A percentile compares a stretch with the other conserved stretches of the same genome.
Evolutionary conservation across 2,797 vertebrate genomes (phyloP).

Genomic region (Gymnothorax reevesii): DNA sequence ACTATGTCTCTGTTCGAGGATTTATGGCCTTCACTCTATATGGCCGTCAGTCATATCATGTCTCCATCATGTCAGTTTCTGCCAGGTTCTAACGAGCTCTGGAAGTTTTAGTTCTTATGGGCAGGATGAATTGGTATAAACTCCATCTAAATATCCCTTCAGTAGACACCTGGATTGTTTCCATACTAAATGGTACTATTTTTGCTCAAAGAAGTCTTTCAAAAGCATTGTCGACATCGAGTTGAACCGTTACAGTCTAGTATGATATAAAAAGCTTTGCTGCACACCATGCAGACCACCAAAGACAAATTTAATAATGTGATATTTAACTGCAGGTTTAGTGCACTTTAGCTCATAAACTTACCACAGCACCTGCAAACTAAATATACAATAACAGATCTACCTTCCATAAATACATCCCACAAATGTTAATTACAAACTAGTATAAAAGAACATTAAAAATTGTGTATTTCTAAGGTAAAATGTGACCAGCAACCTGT

Average conservation of each 20-base stretch:
- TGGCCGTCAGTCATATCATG: slow-evolving; percentile 15
- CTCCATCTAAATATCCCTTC: slow-evolving; percentile 34
- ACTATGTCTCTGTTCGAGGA: too few species aligned
- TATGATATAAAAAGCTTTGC: not conserved
- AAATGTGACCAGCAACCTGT: not conserved
- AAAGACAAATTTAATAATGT: not conserved
- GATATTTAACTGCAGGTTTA: not conserved
- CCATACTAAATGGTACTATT: slow-evolving; percentile 24
- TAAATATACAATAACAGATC: not conserved
- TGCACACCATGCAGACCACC: not conserved
- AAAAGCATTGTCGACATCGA: not conserved
- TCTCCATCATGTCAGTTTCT: slow-evolving; percentile 16
- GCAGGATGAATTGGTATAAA: slow-evolving; percentile 23
- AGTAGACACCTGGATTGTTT: slow-evolving; percentile 23
- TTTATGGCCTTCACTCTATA: too few species aligned
- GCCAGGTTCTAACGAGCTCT: slow-evolving; percentile 43
- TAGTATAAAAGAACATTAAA: not conserved
- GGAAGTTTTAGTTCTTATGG: slow-evolving; percentile 41
- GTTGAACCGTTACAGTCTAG: not conserved
- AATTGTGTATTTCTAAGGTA: not conserved
- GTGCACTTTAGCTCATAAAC: not conserved
- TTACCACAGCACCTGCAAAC: not conserved
- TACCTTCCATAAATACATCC: not conserved
- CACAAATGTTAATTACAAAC: not conserved
- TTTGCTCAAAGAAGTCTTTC: not conserved